Percentiles rank a stretch among this genome's conserved stretches.
Evolutionary conservation across 2,113 vertebrate genomes (phyloP).

Genomic region (Catagonus wagneri): DNA sequence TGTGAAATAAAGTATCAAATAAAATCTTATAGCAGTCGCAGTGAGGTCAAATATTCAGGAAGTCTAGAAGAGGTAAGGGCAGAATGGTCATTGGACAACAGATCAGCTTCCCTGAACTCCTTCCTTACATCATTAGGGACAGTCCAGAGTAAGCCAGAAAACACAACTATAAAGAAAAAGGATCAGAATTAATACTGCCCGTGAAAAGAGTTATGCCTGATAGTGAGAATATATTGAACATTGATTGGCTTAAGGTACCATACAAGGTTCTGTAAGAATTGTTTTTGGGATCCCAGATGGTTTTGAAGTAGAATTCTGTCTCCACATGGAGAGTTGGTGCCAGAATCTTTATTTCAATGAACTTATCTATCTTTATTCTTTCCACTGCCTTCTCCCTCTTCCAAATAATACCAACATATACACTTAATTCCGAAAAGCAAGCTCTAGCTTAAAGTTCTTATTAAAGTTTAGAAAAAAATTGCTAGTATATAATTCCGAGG

Average conservation of each 20-base stretch:
- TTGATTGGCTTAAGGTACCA: slow-evolving; percentile 50
- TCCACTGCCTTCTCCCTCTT: slow-evolving; percentile 30
- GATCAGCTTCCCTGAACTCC: background rate
- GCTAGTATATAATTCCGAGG: slow-evolving; percentile 55
- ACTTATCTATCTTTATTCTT: slow-evolving; percentile 11
- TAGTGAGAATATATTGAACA: slow-evolving; percentile 25
- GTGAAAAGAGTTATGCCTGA: slow-evolving; percentile 1
- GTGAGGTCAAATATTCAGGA: background rate
- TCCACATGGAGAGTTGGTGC: background rate
- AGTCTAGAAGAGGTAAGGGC: background rate
- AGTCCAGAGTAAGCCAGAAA: background rate
- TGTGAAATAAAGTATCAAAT: background rate
- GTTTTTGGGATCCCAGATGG: slow-evolving; percentile 35
- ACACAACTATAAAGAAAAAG: background rate
- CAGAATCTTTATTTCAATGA: slow-evolving; percentile 44
- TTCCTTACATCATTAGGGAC: background rate
- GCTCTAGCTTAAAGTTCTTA: slow-evolving; percentile 51
- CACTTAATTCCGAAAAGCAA: slow-evolving; percentile 60
- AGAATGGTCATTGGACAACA: background rate
- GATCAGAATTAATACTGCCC: background rate
- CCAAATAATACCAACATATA: slow-evolving; percentile 38
- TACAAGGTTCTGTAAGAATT: background rate
- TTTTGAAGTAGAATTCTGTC: slow-evolving; percentile 47
- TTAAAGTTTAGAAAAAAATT: slow-evolving; percentile 72
- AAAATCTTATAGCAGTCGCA: background rate